phyloP scores from a whole-genome alignment of 2,888 invertebrate species.

The Himalopsyche anomala region DNA sequence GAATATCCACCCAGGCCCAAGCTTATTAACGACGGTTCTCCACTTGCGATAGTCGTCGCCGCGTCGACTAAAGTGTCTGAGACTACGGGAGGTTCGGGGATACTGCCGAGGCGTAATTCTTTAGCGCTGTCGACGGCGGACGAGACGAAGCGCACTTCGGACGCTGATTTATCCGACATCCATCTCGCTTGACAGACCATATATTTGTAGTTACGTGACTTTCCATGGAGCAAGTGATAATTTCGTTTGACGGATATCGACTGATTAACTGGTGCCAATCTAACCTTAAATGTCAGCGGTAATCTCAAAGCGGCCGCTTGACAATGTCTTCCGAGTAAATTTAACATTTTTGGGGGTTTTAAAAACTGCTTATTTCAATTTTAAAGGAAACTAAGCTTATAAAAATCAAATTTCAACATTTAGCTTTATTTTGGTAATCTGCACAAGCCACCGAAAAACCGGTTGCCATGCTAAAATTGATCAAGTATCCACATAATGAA shows the following conservation, averaged over 20 bases:
- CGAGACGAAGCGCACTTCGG: conserved; percentile 33
- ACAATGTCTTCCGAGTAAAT: conserved; percentile 48
- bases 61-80: conserved; percentile 70
- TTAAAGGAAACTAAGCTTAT: background rate
- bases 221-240: conserved; percentile 56
- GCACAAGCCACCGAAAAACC: background rate
- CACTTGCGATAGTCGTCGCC: conserved; percentile 73
- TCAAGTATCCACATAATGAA: too few species aligned
- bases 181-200: conserved; percentile 35
- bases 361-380: background rate
- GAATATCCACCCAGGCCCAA: conserved; percentile 90
- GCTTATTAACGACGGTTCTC: conserved; percentile 86
- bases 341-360: conserved; percentile 46
- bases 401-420: background rate
- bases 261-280: conserved; percentile 45
- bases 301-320: conserved; percentile 27
- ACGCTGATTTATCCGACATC: conserved; percentile 41
- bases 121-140: background rate
- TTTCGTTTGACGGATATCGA: conserved; percentile 47
- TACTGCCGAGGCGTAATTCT: conserved; percentile 51
- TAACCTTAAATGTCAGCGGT: conserved; percentile 59
- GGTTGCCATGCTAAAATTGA: background rate
- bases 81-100: conserved; percentile 69
- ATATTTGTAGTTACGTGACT: conserved; percentile 48
- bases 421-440: conserved; percentile 6